phyloP scores from a whole-genome alignment of 2,888 invertebrate genomes.

The Chrysodeixis includens region DNA sequence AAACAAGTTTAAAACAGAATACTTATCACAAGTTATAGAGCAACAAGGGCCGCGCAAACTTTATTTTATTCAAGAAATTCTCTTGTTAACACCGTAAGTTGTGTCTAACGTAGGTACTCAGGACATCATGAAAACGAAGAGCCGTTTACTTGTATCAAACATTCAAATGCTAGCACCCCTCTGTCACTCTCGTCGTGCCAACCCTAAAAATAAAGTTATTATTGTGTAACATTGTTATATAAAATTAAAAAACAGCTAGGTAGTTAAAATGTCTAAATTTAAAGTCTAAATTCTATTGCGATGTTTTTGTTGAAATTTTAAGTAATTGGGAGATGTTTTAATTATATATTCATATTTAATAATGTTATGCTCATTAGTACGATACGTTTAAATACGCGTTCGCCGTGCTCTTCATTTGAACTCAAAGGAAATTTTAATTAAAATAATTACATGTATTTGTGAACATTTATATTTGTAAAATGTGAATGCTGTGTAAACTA shows the following conservation, averaged over 20 bases:
- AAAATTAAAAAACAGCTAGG: constrained; percentile 59
- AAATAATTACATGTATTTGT: background rate
- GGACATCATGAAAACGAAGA: background rate
- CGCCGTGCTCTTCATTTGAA: constrained; percentile 9
- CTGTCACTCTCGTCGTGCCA: constrained; percentile 59
- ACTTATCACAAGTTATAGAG: background rate
- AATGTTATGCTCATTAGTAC: constrained; percentile 30
- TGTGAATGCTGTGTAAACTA: background rate
- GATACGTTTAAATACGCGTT: constrained; percentile 14
- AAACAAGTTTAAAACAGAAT: background rate
- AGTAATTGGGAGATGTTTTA: constrained; percentile 57
- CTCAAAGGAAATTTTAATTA: constrained; percentile 25
- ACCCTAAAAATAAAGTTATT: constrained; percentile 53
- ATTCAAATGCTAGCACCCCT: constrained; percentile 29
- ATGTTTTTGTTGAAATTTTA: constrained; percentile 44
- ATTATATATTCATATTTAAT: constrained; percentile 14
- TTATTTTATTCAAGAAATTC: constrained; percentile 24
- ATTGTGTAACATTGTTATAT: constrained; percentile 73
- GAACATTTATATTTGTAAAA: background rate
- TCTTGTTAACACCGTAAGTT: constrained; percentile 36
- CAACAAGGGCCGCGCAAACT: background rate
- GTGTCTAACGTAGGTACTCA: constrained; percentile 1
- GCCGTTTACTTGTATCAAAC: constrained; percentile 39
- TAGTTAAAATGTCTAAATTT: constrained; percentile 67
- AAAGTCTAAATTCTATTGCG: constrained; percentile 60